phyloP scores from a whole-genome alignment of 1,140 invertebrate genomes.

The Coelopa frigida region DNA sequence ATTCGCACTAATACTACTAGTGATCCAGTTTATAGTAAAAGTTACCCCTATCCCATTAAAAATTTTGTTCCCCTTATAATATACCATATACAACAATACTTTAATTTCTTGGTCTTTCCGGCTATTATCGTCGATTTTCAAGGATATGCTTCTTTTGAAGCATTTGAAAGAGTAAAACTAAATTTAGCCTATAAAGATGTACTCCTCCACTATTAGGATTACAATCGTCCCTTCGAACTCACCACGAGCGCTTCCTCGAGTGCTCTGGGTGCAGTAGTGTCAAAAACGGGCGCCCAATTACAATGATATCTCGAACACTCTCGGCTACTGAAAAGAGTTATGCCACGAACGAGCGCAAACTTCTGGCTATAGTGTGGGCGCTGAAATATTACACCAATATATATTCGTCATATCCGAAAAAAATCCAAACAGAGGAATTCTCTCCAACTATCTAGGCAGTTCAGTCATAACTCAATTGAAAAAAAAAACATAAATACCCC shows the following conservation, averaged over 20 bases:
- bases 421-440: neutral
- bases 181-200: no score
- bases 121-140: no score
- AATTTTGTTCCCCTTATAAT: constrained; percentile 3
- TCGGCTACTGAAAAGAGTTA: neutral
- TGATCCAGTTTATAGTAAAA: constrained; percentile 3
- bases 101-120: no score
- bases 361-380: constrained; percentile 1
- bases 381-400: neutral
- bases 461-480: no score
- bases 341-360: constrained; percentile 2
- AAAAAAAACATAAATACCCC: no score
- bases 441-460: no score
- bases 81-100: no score
- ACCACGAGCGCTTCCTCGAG: constrained; percentile 20
- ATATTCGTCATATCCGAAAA: neutral
- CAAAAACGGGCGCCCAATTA: neutral
- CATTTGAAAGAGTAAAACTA: no score
- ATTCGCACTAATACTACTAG: constrained; percentile 1
- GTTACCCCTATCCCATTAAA: constrained; percentile 5
- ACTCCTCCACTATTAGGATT: constrained; percentile 37
- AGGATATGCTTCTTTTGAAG: no score
- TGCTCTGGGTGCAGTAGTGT: constrained; percentile 32
- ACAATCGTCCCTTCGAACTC: constrained; percentile 24
- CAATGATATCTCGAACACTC: neutral